These are phyloP conservation scores for Corythaixoides concolor DNA, from an alignment of 2,113 vertebrate species.

Conservation along the genomic window DNA sequence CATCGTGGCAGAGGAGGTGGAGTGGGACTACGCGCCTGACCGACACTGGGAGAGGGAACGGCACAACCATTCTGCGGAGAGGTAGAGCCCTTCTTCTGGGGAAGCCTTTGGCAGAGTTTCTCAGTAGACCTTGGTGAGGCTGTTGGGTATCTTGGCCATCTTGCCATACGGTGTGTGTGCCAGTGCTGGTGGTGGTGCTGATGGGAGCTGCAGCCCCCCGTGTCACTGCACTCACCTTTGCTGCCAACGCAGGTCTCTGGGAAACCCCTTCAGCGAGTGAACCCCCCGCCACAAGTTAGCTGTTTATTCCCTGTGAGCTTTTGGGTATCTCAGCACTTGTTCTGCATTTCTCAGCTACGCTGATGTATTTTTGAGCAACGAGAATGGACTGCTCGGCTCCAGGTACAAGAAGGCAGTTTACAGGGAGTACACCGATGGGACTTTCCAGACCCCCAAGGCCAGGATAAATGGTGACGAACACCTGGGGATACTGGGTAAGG, in stretches of 20 bases:
- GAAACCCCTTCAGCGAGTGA: background rate
- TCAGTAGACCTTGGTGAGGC: background rate
- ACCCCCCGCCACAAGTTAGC: background rate
- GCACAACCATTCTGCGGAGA: conserved; percentile 65
- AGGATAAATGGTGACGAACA: conserved; percentile 67
- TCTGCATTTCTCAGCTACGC: conserved; percentile 70
- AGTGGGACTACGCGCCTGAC: conserved; percentile 76
- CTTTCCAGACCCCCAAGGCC: conserved; percentile 66
- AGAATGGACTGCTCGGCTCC: conserved; percentile 74
- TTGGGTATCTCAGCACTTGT: background rate
- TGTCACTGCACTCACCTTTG: accelerated
- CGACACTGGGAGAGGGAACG: conserved; percentile 74
- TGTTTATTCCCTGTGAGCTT: background rate
- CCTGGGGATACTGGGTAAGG: conserved; percentile 78
- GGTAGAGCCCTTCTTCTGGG: conserved; percentile 50
- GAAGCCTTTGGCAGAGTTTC: background rate
- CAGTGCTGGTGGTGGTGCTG: background rate
- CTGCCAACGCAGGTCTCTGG: background rate
- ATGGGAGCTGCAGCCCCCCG: accelerated
- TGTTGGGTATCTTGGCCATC: background rate
- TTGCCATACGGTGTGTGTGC: accelerated
- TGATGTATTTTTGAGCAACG: conserved; percentile 70
- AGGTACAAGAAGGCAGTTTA: conserved; percentile 80
- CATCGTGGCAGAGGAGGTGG: conserved; percentile 70
- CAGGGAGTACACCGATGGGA: conserved; percentile 76